Percentiles rank a stretch among this genome's conserved stretches.
Evolutionary conservation across 2,797 vertebrate species (phyloP).

Genomic region (Mus minutoides): DNA sequence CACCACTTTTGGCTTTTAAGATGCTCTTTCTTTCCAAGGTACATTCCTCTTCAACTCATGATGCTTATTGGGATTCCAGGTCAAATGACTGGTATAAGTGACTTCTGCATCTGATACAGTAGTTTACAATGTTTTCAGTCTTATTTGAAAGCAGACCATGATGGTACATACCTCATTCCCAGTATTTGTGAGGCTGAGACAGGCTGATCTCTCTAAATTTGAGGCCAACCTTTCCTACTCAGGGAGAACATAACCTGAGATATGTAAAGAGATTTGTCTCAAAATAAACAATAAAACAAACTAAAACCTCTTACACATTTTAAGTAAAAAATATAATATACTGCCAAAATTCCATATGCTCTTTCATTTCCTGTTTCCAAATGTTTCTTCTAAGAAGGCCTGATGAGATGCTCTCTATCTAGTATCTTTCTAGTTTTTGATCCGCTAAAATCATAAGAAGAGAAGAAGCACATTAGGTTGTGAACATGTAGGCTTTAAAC

Average conservation of each 20-base stretch:
- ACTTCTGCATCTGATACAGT: neutral
- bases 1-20: neutral
- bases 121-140: neutral
- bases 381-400: neutral
- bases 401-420: neutral
- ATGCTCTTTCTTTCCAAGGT: neutral
- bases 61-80: neutral
- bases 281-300: neutral
- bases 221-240: neutral
- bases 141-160: neutral
- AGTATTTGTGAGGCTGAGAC: neutral
- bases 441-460: slow-evolving; percentile 13
- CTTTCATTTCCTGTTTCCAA: neutral
- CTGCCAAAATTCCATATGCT: neutral
- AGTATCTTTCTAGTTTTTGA: neutral
- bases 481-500: neutral
- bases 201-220: neutral
- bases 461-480: neutral
- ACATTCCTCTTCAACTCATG: accelerated
- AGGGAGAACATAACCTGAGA: no score
- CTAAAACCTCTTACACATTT: neutral
- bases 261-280: neutral
- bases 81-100: neutral
- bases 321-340: neutral
- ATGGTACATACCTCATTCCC: neutral